These are phyloP conservation scores for Pseudomyrmex flavicornis DNA, from an alignment of 1,140 invertebrate species.

Conservation along the genomic window DNA sequence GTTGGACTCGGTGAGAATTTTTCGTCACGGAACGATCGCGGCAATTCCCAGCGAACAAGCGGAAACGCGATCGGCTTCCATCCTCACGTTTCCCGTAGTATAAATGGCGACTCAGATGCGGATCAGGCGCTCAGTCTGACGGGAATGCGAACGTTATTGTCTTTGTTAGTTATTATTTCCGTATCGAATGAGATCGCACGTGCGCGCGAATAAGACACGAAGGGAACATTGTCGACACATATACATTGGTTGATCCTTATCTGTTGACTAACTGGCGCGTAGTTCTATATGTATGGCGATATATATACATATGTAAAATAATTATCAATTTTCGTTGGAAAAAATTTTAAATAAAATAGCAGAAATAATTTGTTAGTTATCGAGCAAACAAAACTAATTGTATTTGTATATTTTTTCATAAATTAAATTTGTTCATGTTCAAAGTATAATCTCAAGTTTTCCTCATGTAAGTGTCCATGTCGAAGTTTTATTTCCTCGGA, in stretches of 20 bases:
- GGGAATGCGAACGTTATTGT: conserved; percentile 53
- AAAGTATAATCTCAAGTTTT: too few species aligned
- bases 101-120: conserved; percentile 51
- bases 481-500: too few species aligned
- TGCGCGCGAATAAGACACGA: conserved; percentile 7
- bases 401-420: too few species aligned
- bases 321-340: too few species aligned
- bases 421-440: too few species aligned
- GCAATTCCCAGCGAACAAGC: conserved; percentile 40
- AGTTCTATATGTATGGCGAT: too few species aligned
- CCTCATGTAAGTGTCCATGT: too few species aligned
- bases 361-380: too few species aligned
- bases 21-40: conserved; percentile 31
- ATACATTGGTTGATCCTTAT: not conserved
- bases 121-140: conserved; percentile 29
- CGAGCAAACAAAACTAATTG: too few species aligned
- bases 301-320: too few species aligned
- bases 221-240: not conserved
- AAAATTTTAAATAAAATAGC: too few species aligned
- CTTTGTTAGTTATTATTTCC: conserved; percentile 70
- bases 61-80: conserved; percentile 46
- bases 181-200: conserved; percentile 27
- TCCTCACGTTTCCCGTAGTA: conserved; percentile 55
- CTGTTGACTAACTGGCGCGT: not conserved
- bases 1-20: conserved; percentile 37